Base-by-base conservation (phyloP, 1,140 invertebrate genomes). In the Bradysia coprophila region DNA sequence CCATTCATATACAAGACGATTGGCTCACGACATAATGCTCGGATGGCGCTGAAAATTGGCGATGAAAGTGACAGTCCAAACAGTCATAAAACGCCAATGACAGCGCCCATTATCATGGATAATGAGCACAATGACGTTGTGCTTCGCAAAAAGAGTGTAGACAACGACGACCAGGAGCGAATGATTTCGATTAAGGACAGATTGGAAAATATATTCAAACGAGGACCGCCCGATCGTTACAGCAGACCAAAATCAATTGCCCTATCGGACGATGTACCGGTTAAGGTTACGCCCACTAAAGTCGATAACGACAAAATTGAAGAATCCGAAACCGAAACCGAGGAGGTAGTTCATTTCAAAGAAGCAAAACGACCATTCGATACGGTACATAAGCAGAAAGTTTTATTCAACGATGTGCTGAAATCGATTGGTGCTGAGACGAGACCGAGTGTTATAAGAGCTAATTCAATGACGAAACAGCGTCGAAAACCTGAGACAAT, bases 1-100 rank as follows among this genome's bases (percentile, higher is more conserved):
- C 55, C 56, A 40, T 44, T 55, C 37, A 43, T 59, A 33, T 59
- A 59, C 45, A 59, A 55, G 51, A 59, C 56, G 45, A 54, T 58
- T 42, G 56, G 33, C 10, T 36, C 33, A 15, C 10, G 15, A 36
- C 10, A 6, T 5, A 11, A 36, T 11, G 6, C 10, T 16, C 9
- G 33, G 18, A 9, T n/a, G 28, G n/a, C 8, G n/a, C n/a, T 31
- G 28, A 9, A 9, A 31, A 8, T n/a, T 8, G 28, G n/a, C n/a
- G 8, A 31, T 9, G n/a, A 31, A 31, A 31, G 8, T n/a, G 28
- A 31, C 8, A 36, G 6, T 9, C 9, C 9, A 36, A 16, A 6
- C 9, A 16, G 33, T 9, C 33, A 5, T 9, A 6, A 6, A 16
- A 36, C 33, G 18, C 18, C 18, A 15, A 10, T 9, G n/a, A 36